Evolutionary conservation across 53 echinoderm and acorn worm species (phyloP).

Genomic region (Paracentrotus lividus): DNA sequence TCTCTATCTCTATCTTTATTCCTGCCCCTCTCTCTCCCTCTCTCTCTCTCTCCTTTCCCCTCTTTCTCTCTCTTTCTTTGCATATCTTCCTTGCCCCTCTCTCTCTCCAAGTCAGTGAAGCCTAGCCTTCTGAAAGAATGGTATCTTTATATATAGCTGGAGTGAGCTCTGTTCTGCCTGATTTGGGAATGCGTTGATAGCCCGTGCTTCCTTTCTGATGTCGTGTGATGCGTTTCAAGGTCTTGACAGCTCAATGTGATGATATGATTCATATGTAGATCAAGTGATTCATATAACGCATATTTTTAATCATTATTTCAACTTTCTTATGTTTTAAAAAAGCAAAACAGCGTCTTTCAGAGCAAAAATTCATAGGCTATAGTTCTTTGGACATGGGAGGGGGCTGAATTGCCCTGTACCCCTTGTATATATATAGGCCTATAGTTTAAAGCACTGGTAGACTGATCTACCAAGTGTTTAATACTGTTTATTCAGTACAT

Average conservation of each 20-base stretch:
- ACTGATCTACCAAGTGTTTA: too few species aligned
- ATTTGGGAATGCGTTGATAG: conserved; percentile 55
- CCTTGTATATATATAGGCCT: too few species aligned
- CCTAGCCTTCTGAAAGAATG: neutral
- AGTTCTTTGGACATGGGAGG: too few species aligned
- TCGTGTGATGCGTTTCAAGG: conserved; percentile 13
- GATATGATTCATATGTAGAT: neutral
- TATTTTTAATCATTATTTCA: too few species aligned
- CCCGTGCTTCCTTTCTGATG: neutral
- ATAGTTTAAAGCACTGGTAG: too few species aligned
- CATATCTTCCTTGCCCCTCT: too few species aligned
- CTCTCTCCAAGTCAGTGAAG: neutral
- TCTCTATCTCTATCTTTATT: neutral
- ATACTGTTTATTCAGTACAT: too few species aligned
- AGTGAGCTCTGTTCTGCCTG: conserved; percentile 31
- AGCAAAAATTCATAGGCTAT: too few species aligned
- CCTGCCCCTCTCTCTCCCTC: neutral
- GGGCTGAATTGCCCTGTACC: too few species aligned
- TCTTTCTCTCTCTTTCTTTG: neutral
- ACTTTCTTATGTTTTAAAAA: too few species aligned
- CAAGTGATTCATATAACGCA: neutral
- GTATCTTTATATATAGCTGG: neutral
- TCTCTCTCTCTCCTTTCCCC: neutral
- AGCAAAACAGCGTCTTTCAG: too few species aligned
- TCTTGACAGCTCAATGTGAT: neutral